Conservation (phyloP, 2,888 invertebrate genomes). For the Amitus sp. region DNA sequence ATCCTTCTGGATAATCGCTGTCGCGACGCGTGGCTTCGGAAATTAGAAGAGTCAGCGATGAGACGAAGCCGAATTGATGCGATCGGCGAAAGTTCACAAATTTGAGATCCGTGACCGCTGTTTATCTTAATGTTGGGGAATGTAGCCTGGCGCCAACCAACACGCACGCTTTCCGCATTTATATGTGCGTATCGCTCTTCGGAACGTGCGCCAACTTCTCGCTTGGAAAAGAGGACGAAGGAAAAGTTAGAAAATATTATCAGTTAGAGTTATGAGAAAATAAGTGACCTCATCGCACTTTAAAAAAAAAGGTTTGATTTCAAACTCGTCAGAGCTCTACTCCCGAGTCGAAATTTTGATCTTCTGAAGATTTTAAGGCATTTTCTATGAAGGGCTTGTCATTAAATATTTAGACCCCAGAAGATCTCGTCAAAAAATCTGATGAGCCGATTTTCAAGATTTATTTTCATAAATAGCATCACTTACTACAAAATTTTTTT, state of each 20-base stretch:
- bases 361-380: too few species aligned
- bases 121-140: slow-evolving; percentile 33
- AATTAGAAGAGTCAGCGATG: not conserved
- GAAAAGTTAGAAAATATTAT: slow-evolving; percentile 6
- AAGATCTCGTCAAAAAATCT: too few species aligned
- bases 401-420: too few species aligned
- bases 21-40: not conserved
- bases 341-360: too few species aligned
- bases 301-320: too few species aligned
- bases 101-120: slow-evolving; percentile 34
- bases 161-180: slow-evolving; percentile 5
- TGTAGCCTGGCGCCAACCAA: slow-evolving; percentile 40
- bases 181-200: slow-evolving; percentile 12
- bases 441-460: too few species aligned
- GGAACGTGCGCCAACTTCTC: slow-evolving; percentile 4
- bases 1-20: not conserved
- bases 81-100: slow-evolving; percentile 31
- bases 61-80: slow-evolving; percentile 43
- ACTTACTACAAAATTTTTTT: too few species aligned
- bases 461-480: too few species aligned
- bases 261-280: too few species aligned
- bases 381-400: too few species aligned
- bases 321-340: too few species aligned
- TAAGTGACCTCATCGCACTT: too few species aligned
- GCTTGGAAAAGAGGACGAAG: slow-evolving; percentile 5